phyloP scores from a whole-genome alignment of 2,797 vertebrate species.

The Falco rusticolus region DNA sequence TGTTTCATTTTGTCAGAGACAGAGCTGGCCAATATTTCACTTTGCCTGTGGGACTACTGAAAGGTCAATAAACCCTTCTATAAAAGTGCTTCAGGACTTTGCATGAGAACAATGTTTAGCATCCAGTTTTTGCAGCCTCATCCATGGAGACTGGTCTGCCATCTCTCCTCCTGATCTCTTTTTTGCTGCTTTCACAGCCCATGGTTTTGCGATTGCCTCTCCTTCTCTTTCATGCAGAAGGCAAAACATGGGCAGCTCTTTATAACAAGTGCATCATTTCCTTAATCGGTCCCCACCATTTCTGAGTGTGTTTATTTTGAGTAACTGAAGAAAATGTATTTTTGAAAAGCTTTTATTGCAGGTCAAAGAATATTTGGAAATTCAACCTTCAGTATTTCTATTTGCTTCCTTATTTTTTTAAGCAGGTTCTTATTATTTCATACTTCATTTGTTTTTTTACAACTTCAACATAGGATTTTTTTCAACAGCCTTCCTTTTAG shows the following conservation, averaged over 20 bases:
- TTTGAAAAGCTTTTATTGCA: not conserved
- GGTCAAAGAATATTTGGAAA: not conserved
- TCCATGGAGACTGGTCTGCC: not conserved
- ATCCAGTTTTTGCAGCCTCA: not conserved
- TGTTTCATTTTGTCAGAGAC: conserved; percentile 27
- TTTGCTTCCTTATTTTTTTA: not conserved
- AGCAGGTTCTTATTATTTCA: not conserved
- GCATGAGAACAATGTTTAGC: not conserved
- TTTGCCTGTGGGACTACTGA: not conserved
- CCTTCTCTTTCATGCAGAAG: not conserved
- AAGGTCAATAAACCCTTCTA: conserved; percentile 32
- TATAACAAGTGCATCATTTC: not conserved
- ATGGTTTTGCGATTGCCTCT: not conserved
- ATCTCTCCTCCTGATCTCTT: not conserved
- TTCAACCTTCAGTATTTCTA: not conserved
- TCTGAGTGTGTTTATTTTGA: not conserved
- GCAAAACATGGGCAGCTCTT: not conserved
- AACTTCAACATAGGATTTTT: not conserved
- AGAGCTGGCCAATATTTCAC: conserved; percentile 22
- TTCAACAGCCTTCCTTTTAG: not conserved
- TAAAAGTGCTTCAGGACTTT: conserved; percentile 6
- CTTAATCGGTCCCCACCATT: not conserved
- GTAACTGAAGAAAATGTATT: not conserved
- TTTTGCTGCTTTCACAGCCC: not conserved
- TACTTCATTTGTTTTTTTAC: not conserved